A percentile compares a stretch with the other conserved stretches of the same genome.
These are phyloP conservation scores for Diploscapter pachys DNA, from an alignment of 1,140 invertebrate genomes.

Conservation along the genomic window DNA sequence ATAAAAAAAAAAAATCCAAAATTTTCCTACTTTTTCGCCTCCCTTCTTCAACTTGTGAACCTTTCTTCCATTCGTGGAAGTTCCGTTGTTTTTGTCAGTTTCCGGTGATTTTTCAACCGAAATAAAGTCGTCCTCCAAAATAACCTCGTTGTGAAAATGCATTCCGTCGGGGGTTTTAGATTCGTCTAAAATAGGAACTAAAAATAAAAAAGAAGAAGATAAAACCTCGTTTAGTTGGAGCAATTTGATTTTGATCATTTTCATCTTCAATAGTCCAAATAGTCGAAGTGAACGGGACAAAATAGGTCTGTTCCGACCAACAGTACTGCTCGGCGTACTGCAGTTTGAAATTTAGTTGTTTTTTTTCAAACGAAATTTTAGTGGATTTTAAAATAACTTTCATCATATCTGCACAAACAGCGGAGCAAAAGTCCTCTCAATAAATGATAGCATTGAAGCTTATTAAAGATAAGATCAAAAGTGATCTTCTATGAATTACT, in stretches of 20 bases:
- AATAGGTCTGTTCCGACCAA: constrained; percentile 54
- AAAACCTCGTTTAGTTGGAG: background rate
- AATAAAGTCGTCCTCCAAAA: too few species aligned
- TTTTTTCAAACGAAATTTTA: constrained; percentile 1
- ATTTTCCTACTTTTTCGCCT: constrained; percentile 22
- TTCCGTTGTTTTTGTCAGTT: too few species aligned
- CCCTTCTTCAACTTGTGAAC: constrained; percentile 1
- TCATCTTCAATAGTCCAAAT: constrained; percentile 15
- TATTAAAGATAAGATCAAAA: too few species aligned
- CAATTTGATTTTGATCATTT: constrained; percentile 9
- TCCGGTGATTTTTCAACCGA: too few species aligned
- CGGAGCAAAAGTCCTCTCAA: too few species aligned
- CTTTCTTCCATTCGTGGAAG: too few species aligned
- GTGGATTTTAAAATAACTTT: background rate
- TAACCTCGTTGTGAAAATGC: too few species aligned
- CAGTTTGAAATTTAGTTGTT: constrained; percentile 7
- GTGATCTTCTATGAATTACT: background rate
- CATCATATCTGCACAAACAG: constrained; percentile 25
- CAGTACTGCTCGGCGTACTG: constrained; percentile 56
- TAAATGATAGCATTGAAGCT: too few species aligned
- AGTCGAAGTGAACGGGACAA: constrained; percentile 44
- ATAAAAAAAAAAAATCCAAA: background rate
- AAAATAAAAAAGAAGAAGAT: too few species aligned
- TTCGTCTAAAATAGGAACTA: too few species aligned
- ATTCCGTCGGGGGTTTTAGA: too few species aligned